A percentile compares a stretch with the other conserved stretches of the same genome.
These are phyloP conservation scores for Anadara kagoshimensis DNA, from an alignment of 1,140 invertebrate genomes.

Conservation along the genomic window DNA sequence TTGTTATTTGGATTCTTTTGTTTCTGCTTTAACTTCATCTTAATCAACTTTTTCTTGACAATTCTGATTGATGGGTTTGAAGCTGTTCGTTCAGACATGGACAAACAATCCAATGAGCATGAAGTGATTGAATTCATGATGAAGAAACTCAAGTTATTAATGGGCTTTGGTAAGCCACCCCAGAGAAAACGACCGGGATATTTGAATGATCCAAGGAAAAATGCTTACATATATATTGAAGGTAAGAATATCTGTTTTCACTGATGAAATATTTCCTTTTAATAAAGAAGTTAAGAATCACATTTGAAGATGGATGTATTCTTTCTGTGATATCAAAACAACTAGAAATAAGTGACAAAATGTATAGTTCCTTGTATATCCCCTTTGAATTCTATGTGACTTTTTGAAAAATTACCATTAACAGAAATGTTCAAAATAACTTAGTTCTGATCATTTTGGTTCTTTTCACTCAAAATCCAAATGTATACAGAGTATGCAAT, in stretches of 20 bases:
- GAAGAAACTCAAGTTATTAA: constrained; percentile 32
- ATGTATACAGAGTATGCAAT: too few relatives aligned
- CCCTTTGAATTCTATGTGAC: neutral
- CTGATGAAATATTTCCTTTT: neutral
- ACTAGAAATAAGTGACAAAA: neutral
- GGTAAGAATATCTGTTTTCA: constrained; percentile 9
- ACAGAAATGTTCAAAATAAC: too few relatives aligned
- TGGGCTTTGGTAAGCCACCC: constrained; percentile 34
- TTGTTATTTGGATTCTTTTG: constrained; percentile 53
- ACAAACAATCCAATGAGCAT: constrained; percentile 44
- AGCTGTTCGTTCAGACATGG: constrained; percentile 32
- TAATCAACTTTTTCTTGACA: constrained; percentile 58
- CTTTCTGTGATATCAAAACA: neutral
- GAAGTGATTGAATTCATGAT: constrained; percentile 45
- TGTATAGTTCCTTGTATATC: neutral
- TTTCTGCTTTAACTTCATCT: constrained; percentile 50
- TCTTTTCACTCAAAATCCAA: too few relatives aligned
- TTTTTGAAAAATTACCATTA: neutral
- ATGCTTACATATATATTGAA: constrained; percentile 42
- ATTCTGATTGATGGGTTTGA: constrained; percentile 50
- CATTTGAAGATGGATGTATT: neutral
- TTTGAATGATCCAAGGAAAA: constrained; percentile 30
- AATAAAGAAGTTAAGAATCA: neutral
- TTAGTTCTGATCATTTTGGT: too few relatives aligned
- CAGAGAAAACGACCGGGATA: constrained; percentile 6